Evolutionary conservation across 2,797 vertebrate genomes (phyloP), one percentile per base, ranked within the genome.

Genomic region (Chaetodon trifasciatus): DNA sequence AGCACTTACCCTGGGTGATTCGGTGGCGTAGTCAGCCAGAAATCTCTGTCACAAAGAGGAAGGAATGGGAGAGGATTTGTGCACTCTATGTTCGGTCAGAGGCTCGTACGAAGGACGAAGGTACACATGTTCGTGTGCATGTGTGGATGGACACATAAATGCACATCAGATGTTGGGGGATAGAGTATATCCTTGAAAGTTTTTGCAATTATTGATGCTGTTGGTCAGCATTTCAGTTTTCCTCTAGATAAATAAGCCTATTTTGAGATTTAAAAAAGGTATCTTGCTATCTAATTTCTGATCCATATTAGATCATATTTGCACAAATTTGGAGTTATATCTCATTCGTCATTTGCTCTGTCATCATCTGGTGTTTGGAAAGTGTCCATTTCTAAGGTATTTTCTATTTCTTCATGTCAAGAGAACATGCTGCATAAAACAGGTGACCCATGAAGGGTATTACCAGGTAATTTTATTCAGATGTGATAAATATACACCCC

Each of bases 1-100:
- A 1, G 55, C 49, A 56, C 69, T 86, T 79, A 79, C 76, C 73
- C 80, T 49, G 44, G 78, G 77, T 57, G 81, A 86, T 85, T 66
- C 71, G 13, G 66, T 57, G 75, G 55, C 23, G 9, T 52, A 57
- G 79, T 61, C 61, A 73, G 57, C 75, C 77, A 67, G 78, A 67
- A 83, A 82, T 77, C 55, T 73, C 74, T 68, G 44, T 74, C 72
- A 73, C 58, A 71, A 83, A 81, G 58, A 62, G 32, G 39, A 63
- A 81, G 55, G 47, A 40, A 63, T 37, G 44, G 77, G 40, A 35
- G 39, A 40, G 65, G 87, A 88, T 90, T 81, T 84, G 64, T 63
- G 49, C 53, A n/a, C 63, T 56, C 47, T 40, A 23, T 46, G 68
- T 78, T 49, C 46, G 65, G 78, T 63, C 42, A 23, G 28, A 74